Conservation (phyloP, 1,140 invertebrate genomes). For the Venturia canescens region DNA sequence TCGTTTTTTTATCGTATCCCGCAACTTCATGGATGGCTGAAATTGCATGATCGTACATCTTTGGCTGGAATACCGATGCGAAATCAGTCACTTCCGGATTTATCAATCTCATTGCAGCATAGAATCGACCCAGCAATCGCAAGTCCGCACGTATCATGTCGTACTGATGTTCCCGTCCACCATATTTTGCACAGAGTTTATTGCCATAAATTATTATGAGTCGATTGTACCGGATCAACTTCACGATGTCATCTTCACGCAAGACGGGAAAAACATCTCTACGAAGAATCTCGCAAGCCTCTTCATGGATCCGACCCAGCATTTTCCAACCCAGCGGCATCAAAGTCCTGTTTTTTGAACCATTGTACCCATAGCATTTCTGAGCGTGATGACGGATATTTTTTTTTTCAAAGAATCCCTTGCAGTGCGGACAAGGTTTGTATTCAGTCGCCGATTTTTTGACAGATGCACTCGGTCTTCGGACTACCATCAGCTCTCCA, state of each 20-base stretch:
- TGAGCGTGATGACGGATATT: conserved; percentile 43
- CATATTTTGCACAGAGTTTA: conserved; percentile 49
- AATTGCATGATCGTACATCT: conserved; percentile 44
- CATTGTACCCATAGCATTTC: conserved; percentile 17
- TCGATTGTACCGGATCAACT: conserved; percentile 47
- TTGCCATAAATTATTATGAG: conserved; percentile 48
- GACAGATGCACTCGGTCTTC: conserved; percentile 36
- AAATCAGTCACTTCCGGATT: conserved; percentile 42
- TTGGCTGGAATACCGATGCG: conserved; percentile 42
- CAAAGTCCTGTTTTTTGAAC: conserved; percentile 26
- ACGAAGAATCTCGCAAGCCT: conserved; percentile 36
- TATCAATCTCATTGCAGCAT: neutral
- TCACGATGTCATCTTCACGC: conserved; percentile 50
- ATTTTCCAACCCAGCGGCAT: conserved; percentile 18
- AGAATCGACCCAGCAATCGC: conserved; percentile 44
- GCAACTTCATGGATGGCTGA: conserved; percentile 27
- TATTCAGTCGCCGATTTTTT: conserved; percentile 27
- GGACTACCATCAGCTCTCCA: conserved; percentile 43
- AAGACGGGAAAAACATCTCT: conserved; percentile 40
- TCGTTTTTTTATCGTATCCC: neutral
- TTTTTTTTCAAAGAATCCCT: conserved; percentile 38
- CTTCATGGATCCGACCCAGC: conserved; percentile 30
- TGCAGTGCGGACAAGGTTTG: conserved; percentile 47
- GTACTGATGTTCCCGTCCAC: conserved; percentile 8
- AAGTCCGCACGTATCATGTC: conserved; percentile 46